These are phyloP conservation scores for Euzophera pinguis DNA, from an alignment of 2,888 invertebrate species.

Conservation along the genomic window DNA sequence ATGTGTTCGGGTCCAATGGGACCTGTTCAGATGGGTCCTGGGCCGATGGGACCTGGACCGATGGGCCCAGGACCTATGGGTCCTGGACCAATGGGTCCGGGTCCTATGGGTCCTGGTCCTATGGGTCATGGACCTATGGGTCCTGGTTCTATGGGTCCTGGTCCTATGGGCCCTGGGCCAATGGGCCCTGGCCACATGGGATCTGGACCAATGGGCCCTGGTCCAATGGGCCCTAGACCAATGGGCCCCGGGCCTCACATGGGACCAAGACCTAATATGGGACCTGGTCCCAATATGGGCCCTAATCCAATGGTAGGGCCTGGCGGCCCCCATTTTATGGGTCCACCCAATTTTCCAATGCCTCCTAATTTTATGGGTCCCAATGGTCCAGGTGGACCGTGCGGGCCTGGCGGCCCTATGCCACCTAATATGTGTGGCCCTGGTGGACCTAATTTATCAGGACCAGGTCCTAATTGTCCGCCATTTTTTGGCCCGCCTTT, in stretches of 20 bases:
- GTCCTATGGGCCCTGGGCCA: conserved; percentile 21
- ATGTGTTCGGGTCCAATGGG: conserved; percentile 30
- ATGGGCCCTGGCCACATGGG: conserved; percentile 23
- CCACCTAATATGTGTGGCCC: conserved; percentile 47
- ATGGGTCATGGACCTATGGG: conserved; percentile 24
- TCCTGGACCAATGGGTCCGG: conserved; percentile 22
- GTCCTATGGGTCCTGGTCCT: conserved; percentile 23
- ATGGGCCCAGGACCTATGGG: conserved; percentile 24
- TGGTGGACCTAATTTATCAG: conserved; percentile 37
- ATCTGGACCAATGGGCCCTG: conserved; percentile 16
- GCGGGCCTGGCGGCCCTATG: conserved; percentile 19
- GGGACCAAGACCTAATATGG: conserved; percentile 22
- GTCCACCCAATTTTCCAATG: conserved; percentile 53
- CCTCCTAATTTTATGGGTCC: conserved; percentile 67
- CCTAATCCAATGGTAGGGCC: conserved; percentile 17
- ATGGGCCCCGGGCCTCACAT: conserved; percentile 34
- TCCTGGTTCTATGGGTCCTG: conserved; percentile 19
- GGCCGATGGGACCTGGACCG: conserved; percentile 19
- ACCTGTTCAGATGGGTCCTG: conserved; percentile 26
- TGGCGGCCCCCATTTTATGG: conserved; percentile 27
- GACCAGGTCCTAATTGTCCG: conserved; percentile 42
- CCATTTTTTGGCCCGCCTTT: conserved; percentile 45
- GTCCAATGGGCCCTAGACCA: conserved; percentile 27
- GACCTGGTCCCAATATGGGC: conserved; percentile 5
- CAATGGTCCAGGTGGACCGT: conserved; percentile 43